phyloP scores from a whole-genome alignment of 1,140 invertebrate genomes.

The Conopomorpha cramerella region DNA sequence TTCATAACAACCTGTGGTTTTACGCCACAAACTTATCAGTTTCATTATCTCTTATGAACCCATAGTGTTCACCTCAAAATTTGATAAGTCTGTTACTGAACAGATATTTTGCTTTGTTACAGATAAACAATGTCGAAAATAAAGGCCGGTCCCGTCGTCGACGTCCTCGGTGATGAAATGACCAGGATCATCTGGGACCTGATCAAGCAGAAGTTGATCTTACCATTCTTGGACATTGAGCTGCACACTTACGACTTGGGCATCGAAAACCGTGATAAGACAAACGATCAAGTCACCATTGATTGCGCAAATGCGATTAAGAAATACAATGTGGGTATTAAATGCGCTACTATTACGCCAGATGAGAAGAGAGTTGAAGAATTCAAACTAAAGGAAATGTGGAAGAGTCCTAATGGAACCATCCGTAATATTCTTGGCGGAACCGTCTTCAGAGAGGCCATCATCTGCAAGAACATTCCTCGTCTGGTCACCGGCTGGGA shows the following conservation, averaged over 20 bases:
- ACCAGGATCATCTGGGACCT: conserved; percentile 98
- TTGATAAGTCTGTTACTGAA: not conserved
- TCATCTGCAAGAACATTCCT: conserved; percentile 98
- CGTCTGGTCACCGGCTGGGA: conserved; percentile 92
- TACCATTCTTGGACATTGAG: conserved; percentile 96
- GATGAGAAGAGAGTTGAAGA: conserved; percentile 94
- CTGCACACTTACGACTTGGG: conserved; percentile 94
- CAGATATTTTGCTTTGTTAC: conserved; percentile 6
- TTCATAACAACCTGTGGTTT: too few species aligned
- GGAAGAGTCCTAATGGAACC: conserved; percentile 98
- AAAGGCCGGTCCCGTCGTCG: conserved; percentile 83
- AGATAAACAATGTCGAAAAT: conserved; percentile 67
- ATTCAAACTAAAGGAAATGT: conserved; percentile 98
- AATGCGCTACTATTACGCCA: conserved; percentile 98
- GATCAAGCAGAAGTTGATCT: conserved; percentile 95
- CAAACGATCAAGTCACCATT: conserved; percentile 93
- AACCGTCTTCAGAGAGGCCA: conserved; percentile 94
- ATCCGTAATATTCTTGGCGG: conserved; percentile 98
- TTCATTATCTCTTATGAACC: not conserved
- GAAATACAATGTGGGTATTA: conserved; percentile 98
- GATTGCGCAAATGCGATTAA: conserved; percentile 97
- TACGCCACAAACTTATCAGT: not conserved
- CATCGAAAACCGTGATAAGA: conserved; percentile 92
- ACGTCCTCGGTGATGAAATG: conserved; percentile 99
- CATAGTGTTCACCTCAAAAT: not conserved